Evolutionary conservation across 1,140 invertebrate genomes (phyloP).

Genomic region (Reticulitermes speratus): DNA sequence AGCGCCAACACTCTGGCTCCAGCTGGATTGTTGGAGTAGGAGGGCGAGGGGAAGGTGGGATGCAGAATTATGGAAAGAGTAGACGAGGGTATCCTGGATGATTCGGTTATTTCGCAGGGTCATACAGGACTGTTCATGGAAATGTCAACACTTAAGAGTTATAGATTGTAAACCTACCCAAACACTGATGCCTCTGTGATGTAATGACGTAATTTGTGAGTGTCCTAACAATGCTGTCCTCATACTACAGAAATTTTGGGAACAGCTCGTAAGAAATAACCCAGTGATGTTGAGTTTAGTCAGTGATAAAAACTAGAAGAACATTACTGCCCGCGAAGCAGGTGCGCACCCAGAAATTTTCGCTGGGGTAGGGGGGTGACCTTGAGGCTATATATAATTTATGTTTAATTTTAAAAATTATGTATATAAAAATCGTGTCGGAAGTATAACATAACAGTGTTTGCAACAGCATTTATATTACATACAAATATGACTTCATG

Average conservation of each 20-base stretch:
- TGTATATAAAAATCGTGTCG: too few relatives aligned
- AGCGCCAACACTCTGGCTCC: conserved; percentile 23
- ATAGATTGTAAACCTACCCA: not conserved
- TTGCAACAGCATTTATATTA: too few relatives aligned
- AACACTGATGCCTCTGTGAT: not conserved
- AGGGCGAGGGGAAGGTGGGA: not conserved
- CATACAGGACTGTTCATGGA: not conserved
- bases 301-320: not conserved
- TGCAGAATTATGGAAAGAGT: not conserved
- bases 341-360: too few relatives aligned
- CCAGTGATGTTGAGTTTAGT: not conserved
- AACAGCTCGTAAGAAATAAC: not conserved
- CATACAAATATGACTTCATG: too few relatives aligned
- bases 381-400: too few relatives aligned
- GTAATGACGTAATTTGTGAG: not conserved
- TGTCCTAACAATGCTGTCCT: not conserved
- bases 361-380: too few relatives aligned
- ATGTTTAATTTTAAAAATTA: too few relatives aligned
- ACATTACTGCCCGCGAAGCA: not conserved
- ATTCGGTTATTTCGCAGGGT: conserved; percentile 23
- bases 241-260: not conserved
- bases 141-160: not conserved
- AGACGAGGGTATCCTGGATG: not conserved
- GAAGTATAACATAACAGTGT: too few relatives aligned
- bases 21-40: not conserved